Evolutionary conservation across 2,113 vertebrate species (phyloP), one percentile per base, ranked within the genome.

Genomic region (Gnathochromis pfefferi): DNA sequence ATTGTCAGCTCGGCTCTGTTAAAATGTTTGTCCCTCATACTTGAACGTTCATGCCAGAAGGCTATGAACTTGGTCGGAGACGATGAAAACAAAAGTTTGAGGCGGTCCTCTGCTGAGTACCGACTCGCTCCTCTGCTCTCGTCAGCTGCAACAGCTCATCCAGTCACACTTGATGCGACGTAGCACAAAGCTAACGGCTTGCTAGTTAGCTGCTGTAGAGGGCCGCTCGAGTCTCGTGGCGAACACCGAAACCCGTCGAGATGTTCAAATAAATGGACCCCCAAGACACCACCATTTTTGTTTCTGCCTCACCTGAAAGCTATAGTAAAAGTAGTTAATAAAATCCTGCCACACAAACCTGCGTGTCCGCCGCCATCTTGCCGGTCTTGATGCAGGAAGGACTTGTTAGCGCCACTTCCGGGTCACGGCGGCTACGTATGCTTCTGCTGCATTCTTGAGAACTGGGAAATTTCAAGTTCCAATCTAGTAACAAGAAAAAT

Each of bases 341-440:
- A 88, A 89, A 53, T 5, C 73, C 53, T 94, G 87, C 81, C 92
- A 94, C 95, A 94, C 94, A 96, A 95, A 99, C 98, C 98, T 98
- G 98, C 98, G 97, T 97, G 97, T 98, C 98, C 90, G 98, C 96
- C 94, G 97, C 98, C 98, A 99, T 99, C 96, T 97, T 97, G 96
- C 97, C 96, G 96, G 97, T 95, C 90, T 90, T 89, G 92, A 93
- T 95, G 94, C 97, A 97, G 97, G 98, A 98, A 97, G 92, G 9
- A 78, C 40, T 94, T 86, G 23, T 65, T 53, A 45, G 70, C 13
- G 75, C 93, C 86, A 93, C 94, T 96, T 97, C 96, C 97, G 95
- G 96, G 93, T 94, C 89, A 91, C 9, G 45, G 49, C 4, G 4
- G 35, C 6, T 40, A 80, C 81, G 78, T 38, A 31, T 11, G 4